A percentile compares a stretch with the other conserved stretches of the same genome.
Conservation (phyloP, 2,797 vertebrate species). For the Monodelphis domestica region DNA sequence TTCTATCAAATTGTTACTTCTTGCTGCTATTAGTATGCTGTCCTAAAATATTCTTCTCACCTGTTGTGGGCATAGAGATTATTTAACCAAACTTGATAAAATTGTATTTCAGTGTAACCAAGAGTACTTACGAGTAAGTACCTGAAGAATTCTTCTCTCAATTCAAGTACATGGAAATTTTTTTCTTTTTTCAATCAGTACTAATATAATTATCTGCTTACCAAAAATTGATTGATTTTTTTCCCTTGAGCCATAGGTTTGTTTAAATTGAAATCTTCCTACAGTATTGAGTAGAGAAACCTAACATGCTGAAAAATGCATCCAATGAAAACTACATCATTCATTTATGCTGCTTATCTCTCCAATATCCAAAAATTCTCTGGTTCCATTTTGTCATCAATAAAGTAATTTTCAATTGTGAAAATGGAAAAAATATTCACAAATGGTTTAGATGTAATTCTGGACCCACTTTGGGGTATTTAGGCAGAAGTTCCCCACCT, state of each 20-base stretch:
- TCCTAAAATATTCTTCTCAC: constrained; percentile 25
- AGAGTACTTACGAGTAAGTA: constrained; percentile 36
- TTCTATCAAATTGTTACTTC: constrained; percentile 8
- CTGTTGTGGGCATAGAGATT: constrained; percentile 46
- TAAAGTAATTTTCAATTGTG: neutral
- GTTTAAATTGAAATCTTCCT: neutral
- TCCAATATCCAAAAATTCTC: neutral
- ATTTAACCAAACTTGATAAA: constrained; percentile 35
- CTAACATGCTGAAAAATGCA: neutral
- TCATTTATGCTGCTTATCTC: neutral
- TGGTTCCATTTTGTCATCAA: neutral
- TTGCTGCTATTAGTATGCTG: constrained; percentile 9
- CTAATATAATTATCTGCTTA: neutral
- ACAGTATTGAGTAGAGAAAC: neutral
- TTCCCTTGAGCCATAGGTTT: neutral
- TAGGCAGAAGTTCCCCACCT: neutral
- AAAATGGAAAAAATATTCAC: no score
- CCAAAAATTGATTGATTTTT: neutral
- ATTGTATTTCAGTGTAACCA: constrained; percentile 34
- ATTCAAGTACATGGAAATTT: constrained; percentile 23
- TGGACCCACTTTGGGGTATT: neutral
- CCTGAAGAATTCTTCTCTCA: neutral
- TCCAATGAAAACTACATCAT: neutral
- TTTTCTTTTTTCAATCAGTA: constrained; percentile 31
- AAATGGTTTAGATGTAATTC: neutral